Percentiles rank a stretch among this genome's conserved stretches.
phyloP scores from a whole-genome alignment of 2,888 invertebrate genomes.

The Mesorhabditis belari region DNA sequence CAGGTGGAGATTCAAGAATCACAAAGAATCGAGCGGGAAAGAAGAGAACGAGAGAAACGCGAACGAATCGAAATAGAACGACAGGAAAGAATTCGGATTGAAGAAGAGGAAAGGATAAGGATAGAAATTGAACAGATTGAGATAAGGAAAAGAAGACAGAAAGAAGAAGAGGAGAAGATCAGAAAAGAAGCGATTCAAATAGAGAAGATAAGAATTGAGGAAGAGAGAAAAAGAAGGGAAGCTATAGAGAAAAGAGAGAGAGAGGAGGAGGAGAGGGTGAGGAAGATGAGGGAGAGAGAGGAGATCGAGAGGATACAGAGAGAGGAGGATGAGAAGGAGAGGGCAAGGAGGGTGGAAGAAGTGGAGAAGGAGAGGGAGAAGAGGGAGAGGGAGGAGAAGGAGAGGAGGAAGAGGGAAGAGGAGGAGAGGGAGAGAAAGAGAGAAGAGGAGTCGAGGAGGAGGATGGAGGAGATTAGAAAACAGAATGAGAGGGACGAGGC shows the following conservation, averaged over 20 bases:
- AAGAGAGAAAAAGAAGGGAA: background rate
- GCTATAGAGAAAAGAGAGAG: background rate
- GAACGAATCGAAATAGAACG: background rate
- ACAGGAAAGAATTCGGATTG: background rate
- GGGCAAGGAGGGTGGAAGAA: background rate
- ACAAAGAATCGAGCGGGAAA: background rate
- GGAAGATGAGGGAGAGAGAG: background rate
- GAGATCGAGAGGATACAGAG: background rate
- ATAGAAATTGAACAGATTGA: background rate
- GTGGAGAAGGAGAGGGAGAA: background rate
- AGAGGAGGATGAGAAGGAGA: background rate
- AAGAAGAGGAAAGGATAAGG: background rate
- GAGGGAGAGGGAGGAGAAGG: background rate
- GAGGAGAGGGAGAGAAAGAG: background rate
- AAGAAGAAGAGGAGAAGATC: background rate
- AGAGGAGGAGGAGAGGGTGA: background rate
- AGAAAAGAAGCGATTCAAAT: background rate
- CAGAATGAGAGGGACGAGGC: slow-evolving; percentile 1
- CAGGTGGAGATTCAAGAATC: background rate
- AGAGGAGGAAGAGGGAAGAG: background rate
- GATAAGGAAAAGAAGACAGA: background rate
- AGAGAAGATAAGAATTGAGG: background rate
- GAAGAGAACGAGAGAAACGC: background rate
- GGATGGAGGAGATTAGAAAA: background rate
- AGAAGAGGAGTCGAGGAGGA: background rate